Evolutionary conservation across 2,888 invertebrate species (phyloP), one percentile per base, ranked within the genome.

Genomic region (Chymomyza procnemis): DNA sequence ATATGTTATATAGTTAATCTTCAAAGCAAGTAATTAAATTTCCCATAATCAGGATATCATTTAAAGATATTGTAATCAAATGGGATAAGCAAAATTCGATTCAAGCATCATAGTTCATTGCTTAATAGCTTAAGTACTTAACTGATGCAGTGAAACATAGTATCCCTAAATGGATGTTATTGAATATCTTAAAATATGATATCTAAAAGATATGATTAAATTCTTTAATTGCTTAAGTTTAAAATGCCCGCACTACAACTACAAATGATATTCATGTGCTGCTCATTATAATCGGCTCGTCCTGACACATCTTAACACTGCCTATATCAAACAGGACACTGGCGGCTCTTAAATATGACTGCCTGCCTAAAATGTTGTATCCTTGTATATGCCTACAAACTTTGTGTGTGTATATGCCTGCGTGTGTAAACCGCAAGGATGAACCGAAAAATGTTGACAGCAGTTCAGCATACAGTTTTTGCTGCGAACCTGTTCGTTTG

Each of bases 401-500:
- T 9, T 41, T 56, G 48, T 57, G 54, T 50, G 54, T 63, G 57
- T 22, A 12, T 22, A 41, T 64, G 52, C 5, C 48, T 48, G 57
- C 19, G 52, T 57, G 50, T 58, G 47, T 55, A 62, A 67, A 61
- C 73, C 75, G 46, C 71, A 69, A 73, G 78, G 76, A 82, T 76
- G 69, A 75, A 66, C 62, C 67, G 61, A 71, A 82, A 75, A 75
- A 76, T 69, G 73, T 70, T 81, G 85, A 80, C 87, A 83, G 76
- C 66, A 30, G 57, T 68, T 69, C 73, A 61, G 50, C 79, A 63
- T 75, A 60, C 82, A 61, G 21, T 18, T 66, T 73, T 79, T 78
- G 60, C 88, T 89, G 89, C 5, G 78, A 73, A 71, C 89, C 89
- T 89, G 88, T 80, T 88, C 83, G 74, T 88, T 88, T 87, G 78